A percentile compares a stretch with the other conserved stretches of the same genome.
Conservation (phyloP, 2,797 vertebrate species). For the Pyrocephalus nanus region DNA sequence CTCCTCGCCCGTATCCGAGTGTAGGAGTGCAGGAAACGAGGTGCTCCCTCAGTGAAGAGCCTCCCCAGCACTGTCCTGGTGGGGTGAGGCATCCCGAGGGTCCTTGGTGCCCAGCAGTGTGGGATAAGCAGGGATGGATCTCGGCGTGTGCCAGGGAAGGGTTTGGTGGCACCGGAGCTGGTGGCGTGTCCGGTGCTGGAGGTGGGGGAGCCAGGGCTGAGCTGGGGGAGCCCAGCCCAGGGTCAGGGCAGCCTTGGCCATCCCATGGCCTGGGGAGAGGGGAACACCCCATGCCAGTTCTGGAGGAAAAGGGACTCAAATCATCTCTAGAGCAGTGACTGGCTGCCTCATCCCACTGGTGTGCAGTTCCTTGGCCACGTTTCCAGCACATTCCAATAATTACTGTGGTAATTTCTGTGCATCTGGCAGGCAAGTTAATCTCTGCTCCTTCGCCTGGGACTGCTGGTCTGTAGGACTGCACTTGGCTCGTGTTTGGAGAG, state of each 20-base stretch:
- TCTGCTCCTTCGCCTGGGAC: background rate
- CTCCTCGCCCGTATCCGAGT: accelerated
- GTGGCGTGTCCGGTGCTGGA: accelerated
- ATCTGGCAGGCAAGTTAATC: background rate
- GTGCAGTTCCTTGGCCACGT: background rate
- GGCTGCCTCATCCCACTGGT: background rate
- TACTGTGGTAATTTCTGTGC: background rate
- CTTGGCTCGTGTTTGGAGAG: background rate
- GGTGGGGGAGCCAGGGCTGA: background rate
- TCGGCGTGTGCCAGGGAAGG: accelerated
- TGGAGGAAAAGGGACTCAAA: background rate
- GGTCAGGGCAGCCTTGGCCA: background rate
- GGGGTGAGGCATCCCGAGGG: background rate
- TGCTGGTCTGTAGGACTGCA: background rate
- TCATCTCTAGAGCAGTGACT: background rate
- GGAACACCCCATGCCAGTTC: background rate
- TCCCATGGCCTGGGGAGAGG: background rate
- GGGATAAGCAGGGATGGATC: background rate
- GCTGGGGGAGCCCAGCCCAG: background rate
- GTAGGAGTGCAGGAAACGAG: background rate
- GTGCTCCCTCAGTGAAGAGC: background rate
- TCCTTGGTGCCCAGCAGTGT: accelerated
- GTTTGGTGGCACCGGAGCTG: background rate
- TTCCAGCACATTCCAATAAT: background rate
- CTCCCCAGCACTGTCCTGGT: accelerated